Evolutionary conservation across 1,140 invertebrate genomes (phyloP).

Genomic region (Drosophila seguyi): DNA sequence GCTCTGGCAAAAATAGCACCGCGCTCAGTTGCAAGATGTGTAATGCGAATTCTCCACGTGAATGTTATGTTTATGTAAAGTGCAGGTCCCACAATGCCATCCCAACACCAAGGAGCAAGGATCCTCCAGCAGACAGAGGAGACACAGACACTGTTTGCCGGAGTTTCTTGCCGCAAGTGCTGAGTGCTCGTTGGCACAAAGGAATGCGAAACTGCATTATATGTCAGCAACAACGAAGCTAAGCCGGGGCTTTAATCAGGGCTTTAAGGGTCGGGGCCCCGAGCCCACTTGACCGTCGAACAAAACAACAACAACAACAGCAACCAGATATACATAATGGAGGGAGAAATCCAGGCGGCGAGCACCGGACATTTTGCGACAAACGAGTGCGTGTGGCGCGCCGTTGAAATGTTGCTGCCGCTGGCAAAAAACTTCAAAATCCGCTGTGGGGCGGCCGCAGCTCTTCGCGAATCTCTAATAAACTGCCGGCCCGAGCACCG

Average conservation of each 20-base stretch:
- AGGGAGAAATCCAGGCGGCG: slow-evolving; percentile 27
- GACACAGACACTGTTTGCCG: slow-evolving; percentile 53
- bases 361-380: slow-evolving; percentile 6
- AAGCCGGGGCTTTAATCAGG: slow-evolving; percentile 47
- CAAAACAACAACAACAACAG: background rate
- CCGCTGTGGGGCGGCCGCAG: slow-evolving; percentile 29
- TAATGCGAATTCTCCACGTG: slow-evolving; percentile 80
- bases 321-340: slow-evolving; percentile 21
- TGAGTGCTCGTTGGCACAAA: slow-evolving; percentile 39
- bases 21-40: slow-evolving; percentile 64
- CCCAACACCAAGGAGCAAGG: slow-evolving; percentile 7
- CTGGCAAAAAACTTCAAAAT: slow-evolving; percentile 56
- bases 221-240: background rate
- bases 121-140: slow-evolving; percentile 1
- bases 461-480: slow-evolving; percentile 57
- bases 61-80: slow-evolving; percentile 84
- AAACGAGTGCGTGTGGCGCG: slow-evolving; percentile 10
- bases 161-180: slow-evolving; percentile 61
- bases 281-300: background rate
- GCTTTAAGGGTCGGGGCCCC: slow-evolving; percentile 44
- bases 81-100: slow-evolving; percentile 67
- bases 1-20: slow-evolving; percentile 66
- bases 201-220: slow-evolving; percentile 27
- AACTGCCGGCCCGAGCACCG: slow-evolving; percentile 15
- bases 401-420: slow-evolving; percentile 32